Percentiles rank a stretch among this genome's conserved stretches.
phyloP scores from a whole-genome alignment of 2,797 vertebrate genomes.

The Chaenodraco wilsoni region DNA sequence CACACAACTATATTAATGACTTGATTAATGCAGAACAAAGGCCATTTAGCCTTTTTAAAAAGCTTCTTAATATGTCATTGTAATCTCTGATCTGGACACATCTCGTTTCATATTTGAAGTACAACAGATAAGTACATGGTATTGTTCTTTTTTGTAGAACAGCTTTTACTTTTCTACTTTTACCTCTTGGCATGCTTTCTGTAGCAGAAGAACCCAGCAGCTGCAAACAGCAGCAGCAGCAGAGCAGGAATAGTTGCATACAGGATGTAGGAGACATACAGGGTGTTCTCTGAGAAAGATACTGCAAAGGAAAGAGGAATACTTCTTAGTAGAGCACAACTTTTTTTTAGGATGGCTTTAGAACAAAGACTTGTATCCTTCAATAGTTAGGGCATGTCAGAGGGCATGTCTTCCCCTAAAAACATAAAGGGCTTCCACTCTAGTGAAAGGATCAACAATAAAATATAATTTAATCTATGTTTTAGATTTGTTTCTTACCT shows the following conservation, averaged over 20 bases:
- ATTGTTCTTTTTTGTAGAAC: not conserved
- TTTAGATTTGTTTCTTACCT: constrained; percentile 72
- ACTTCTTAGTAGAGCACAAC: not conserved
- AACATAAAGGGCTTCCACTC: not conserved
- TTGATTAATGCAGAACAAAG: not conserved
- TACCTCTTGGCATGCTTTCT: constrained; percentile 87
- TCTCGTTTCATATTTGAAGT: not conserved
- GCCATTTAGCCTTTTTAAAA: no score
- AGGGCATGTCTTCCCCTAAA: constrained; percentile 6
- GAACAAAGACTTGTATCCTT: not conserved
- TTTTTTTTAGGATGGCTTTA: not conserved
- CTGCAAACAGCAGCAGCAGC: constrained; percentile 85
- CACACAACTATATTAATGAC: not conserved
- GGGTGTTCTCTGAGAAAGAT: constrained; percentile 79
- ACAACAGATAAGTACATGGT: not conserved
- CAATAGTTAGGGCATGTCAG: not conserved
- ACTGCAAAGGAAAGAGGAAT: constrained; percentile 63
- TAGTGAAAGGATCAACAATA: not conserved
- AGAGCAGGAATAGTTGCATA: constrained; percentile 86
- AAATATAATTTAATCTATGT: not conserved
- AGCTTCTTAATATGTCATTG: not conserved
- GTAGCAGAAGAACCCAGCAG: constrained; percentile 84
- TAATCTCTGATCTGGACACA: not conserved
- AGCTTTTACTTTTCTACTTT: constrained; percentile 36
- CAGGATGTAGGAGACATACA: constrained; percentile 87